These are phyloP conservation scores for Hiodon alosoides DNA, from an alignment of 2,113 vertebrate species.

Conservation along the genomic window DNA sequence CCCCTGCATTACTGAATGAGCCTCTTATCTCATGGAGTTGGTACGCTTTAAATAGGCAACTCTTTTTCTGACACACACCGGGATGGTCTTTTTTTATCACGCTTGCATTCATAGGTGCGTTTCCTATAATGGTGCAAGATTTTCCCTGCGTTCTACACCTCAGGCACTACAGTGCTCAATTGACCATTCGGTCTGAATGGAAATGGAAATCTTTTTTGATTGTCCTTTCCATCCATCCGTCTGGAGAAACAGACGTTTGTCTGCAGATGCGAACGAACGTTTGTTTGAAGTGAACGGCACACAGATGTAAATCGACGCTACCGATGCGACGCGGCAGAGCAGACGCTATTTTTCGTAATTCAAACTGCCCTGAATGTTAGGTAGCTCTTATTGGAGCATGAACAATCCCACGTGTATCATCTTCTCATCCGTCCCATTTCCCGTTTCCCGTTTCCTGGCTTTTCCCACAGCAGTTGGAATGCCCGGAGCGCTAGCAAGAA, in stretches of 20 bases:
- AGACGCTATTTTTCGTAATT: constrained; percentile 1
- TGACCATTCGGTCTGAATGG: neutral
- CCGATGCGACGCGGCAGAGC: neutral
- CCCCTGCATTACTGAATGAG: neutral
- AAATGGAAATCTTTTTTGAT: neutral
- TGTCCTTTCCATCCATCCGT: neutral
- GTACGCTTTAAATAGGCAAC: no score
- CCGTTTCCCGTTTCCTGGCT: neutral
- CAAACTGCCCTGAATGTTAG: neutral
- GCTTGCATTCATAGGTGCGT: no score
- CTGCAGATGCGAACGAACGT: neutral
- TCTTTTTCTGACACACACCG: no score
- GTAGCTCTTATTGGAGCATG: neutral
- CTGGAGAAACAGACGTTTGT: neutral
- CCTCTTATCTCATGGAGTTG: no score
- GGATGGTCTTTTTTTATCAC: no score
- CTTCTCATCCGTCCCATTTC: neutral
- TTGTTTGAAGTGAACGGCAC: neutral
- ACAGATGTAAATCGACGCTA: neutral
- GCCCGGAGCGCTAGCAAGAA: no score
- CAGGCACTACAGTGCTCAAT: no score
- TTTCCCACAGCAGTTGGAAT: no score
- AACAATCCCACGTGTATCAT: no score
- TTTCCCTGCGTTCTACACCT: no score
- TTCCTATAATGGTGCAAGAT: no score